Percentiles rank a stretch among this genome's conserved stretches.
phyloP scores from a whole-genome alignment of 2,797 vertebrate genomes.

The Synaphobranchus kaupii region DNA sequence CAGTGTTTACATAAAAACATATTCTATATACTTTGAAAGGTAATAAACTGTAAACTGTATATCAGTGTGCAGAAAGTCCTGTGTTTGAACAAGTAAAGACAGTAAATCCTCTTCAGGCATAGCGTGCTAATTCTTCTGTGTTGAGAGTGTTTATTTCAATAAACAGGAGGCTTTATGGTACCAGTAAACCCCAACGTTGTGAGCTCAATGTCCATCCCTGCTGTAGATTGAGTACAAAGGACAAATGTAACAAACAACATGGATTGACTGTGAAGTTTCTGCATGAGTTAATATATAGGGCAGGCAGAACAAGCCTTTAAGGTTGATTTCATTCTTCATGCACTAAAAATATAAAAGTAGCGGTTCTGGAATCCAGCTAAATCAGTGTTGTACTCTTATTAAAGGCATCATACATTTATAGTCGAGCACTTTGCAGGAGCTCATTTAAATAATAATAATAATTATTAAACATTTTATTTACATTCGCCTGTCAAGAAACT shows the following conservation, averaged over 20 bases:
- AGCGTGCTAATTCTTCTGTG: not conserved
- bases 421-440: not conserved
- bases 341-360: conserved; percentile 34
- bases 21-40: not conserved
- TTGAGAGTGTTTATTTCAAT: not conserved
- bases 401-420: not conserved
- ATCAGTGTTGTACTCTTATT: not conserved
- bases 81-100: not conserved
- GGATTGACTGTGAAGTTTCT: conserved; percentile 31
- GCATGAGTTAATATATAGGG: conserved; percentile 47
- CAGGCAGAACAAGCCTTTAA: conserved; percentile 39
- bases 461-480: too few species aligned
- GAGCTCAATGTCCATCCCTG: not conserved
- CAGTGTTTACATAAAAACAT: not conserved
- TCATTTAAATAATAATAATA: not conserved
- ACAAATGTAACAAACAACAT: not conserved
- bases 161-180: not conserved
- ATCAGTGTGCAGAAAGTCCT: not conserved
- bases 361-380: not conserved
- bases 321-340: conserved; percentile 22
- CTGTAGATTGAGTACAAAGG: conserved; percentile 9
- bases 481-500: too few species aligned
- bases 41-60: not conserved
- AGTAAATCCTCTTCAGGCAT: not conserved
- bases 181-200: not conserved